Conservation (phyloP, 2,113 vertebrate species). For the Tringa solitaria region DNA sequence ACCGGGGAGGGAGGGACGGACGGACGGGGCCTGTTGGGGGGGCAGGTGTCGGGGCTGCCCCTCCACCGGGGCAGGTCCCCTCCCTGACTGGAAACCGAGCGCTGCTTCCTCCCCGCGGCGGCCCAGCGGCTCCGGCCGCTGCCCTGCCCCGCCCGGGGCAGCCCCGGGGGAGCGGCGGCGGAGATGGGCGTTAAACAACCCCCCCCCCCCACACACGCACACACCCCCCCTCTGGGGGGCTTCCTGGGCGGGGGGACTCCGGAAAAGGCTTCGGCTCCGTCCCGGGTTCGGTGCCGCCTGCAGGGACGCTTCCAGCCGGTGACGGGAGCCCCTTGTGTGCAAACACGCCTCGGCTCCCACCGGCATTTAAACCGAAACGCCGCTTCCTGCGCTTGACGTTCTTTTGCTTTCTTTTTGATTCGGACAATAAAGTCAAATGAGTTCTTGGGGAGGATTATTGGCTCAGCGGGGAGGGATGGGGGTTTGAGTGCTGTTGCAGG, state of each 20-base stretch:
- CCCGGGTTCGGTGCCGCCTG: background rate
- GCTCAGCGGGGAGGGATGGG: background rate
- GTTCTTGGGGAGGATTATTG: background rate
- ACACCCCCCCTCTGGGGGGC: too few relatives aligned
- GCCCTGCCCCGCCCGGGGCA: background rate
- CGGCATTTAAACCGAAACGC: background rate
- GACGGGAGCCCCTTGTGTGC: background rate
- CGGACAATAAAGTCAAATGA: background rate
- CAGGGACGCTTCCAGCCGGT: background rate
- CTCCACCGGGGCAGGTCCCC: background rate
- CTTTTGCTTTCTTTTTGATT: background rate
- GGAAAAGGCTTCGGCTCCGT: accelerated
- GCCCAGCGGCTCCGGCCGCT: background rate
- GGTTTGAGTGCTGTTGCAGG: background rate
- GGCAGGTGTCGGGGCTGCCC: background rate
- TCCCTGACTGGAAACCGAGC: background rate
- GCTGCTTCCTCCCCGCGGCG: background rate
- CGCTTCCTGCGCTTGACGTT: accelerated
- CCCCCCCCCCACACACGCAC: too few relatives aligned
- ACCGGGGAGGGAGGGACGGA: background rate
- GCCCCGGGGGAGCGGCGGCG: background rate
- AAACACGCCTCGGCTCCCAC: accelerated
- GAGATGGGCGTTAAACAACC: background rate
- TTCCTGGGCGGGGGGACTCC: background rate
- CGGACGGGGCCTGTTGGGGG: background rate